Evolutionary conservation across 2,888 invertebrate species (phyloP), one percentile per base, ranked within the genome.

Genomic region (Leptogaster cylindrica): DNA sequence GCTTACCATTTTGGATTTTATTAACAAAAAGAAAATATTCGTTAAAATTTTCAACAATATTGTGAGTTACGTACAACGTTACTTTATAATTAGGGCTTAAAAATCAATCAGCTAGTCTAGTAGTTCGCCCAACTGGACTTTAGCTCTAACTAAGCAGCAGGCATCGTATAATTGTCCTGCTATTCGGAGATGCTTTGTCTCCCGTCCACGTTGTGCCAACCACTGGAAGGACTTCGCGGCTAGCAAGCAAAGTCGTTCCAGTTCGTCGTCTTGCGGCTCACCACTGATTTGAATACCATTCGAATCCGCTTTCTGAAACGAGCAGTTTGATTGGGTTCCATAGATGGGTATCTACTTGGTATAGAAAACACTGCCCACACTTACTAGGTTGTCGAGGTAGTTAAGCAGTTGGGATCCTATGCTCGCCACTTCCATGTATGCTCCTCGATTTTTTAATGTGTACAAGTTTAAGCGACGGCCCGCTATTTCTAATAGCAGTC

Each of bases 371-470:
- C 58, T 70, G 23, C 69, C 69, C 66, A 71, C 73, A 78, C 78
- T 82, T 79, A 89, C 89, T 78, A 88, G 82, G 68, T 83, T 83
- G 74, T 91, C 88, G 69, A 96, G 82, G 82, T 92, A 93, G 72
- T 87, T 86, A 46, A 90, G 87, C 1, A 95, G 82, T 23, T 88
- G 84, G 3, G 94, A 90, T 68, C 91, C 90, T 71, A 94, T 85
- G 4, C 89, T 87, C 1, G 92, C 88, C 46, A 94, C 85, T 82
- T 87, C 89, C 77, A 83, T 87, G 72, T 84, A 86, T 73, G 86
- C 84, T 76, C 82, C 81, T 70, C 79, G 86, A 68, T 86, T 85
- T 73, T 81, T 86, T 73, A 82, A 85, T 73, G 88, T 84, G 72
- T 84, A 87, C 48, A 88, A 84, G 77, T 88, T 87, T 69, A 96